These are phyloP conservation scores for Eupeodes latifasciatus DNA, from an alignment of 2,888 invertebrate genomes.

Conservation along the genomic window DNA sequence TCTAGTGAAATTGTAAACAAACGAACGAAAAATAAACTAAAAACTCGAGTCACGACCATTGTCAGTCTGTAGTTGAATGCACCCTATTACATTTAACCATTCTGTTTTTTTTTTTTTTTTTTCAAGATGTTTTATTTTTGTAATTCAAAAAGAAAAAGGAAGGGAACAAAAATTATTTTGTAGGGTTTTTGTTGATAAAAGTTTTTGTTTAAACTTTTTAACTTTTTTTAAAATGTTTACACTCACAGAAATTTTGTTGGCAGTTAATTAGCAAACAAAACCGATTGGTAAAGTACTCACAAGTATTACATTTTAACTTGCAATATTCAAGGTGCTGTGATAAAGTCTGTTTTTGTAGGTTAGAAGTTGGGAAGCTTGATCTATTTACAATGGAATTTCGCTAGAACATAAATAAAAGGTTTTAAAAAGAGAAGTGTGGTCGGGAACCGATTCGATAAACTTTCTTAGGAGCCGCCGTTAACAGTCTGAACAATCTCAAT, in stretches of 20 bases:
- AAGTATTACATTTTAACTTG: no score
- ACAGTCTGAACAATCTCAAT: no score
- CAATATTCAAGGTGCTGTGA: no score
- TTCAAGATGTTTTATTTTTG: background rate
- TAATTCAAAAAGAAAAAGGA: background rate
- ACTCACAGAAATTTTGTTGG: background rate
- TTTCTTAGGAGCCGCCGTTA: no score
- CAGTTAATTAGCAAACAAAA: constrained; percentile 8
- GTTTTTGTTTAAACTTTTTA: background rate
- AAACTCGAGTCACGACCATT: constrained; percentile 30
- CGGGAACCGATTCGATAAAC: no score
- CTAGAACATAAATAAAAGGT: no score
- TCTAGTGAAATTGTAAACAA: constrained; percentile 30
- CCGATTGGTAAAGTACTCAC: no score
- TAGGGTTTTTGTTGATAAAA: background rate
- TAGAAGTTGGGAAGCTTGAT: no score
- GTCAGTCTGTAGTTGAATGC: constrained; percentile 18
- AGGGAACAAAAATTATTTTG: background rate
- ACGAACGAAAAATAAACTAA: constrained; percentile 1
- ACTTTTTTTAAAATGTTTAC: background rate
- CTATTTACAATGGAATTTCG: no score
- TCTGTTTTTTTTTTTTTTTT: constrained; percentile 16
- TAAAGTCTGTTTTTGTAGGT: no score
- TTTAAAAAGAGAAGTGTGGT: no score
- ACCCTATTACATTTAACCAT: constrained; percentile 21